Evolutionary conservation across 1,140 invertebrate genomes (phyloP).

Genomic region (Drosophila carrolli): DNA sequence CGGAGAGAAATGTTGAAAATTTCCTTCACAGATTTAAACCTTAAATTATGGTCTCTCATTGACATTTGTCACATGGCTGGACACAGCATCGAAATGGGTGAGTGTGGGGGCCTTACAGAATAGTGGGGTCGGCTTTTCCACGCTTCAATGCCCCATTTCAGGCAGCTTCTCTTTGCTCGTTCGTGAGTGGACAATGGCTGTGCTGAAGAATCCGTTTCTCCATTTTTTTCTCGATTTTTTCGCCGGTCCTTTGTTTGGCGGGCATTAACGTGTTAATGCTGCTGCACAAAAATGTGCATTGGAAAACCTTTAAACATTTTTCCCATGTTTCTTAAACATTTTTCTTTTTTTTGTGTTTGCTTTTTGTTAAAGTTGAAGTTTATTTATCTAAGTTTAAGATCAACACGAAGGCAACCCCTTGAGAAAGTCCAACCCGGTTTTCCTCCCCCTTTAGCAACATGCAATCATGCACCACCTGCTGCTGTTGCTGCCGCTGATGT

Average conservation of each 20-base stretch:
- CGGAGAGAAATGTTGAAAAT: conserved; percentile 18
- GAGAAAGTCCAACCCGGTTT: conserved; percentile 29
- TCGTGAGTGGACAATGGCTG: conserved; percentile 61
- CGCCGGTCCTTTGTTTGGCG: conserved; percentile 55
- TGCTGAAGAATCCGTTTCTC: conserved; percentile 34
- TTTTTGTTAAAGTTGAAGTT: conserved; percentile 60
- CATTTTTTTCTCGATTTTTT: conserved; percentile 18
- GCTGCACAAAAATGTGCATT: conserved; percentile 70
- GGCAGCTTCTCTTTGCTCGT: conserved; percentile 5
- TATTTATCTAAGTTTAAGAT: conserved; percentile 81
- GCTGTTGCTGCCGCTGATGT: conserved; percentile 37
- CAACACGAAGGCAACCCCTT: conserved; percentile 69
- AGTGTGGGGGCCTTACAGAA: background rate
- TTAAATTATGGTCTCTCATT: conserved; percentile 73
- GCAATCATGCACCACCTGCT: conserved; percentile 78
- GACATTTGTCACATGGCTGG: conserved; percentile 72
- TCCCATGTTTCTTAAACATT: conserved; percentile 1
- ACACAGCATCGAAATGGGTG: background rate
- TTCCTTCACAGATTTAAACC: conserved; percentile 37
- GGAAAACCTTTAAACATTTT: conserved; percentile 56
- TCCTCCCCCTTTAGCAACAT: conserved; percentile 41
- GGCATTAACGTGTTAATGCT: conserved; percentile 69
- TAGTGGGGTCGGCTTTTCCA: conserved; percentile 21
- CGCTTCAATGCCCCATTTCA: conserved; percentile 67
- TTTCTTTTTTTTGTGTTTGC: background rate